Evolutionary conservation across 2,113 vertebrate genomes (phyloP).

Genomic region (Diadophis punctatus): DNA sequence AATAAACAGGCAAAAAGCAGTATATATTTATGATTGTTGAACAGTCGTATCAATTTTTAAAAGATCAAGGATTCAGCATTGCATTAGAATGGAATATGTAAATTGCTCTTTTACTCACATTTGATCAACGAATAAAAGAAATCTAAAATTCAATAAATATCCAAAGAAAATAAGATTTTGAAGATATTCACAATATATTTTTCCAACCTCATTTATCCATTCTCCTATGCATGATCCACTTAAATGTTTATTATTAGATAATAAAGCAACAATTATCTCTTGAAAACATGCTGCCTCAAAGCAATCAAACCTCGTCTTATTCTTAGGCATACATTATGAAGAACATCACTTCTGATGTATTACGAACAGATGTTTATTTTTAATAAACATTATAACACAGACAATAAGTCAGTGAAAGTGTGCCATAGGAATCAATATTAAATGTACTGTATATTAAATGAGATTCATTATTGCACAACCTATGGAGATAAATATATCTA

Average conservation of each 20-base stretch:
- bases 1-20: not conserved
- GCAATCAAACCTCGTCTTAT: not conserved
- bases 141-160: not conserved
- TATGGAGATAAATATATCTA: not conserved
- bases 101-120: not conserved
- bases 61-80: not conserved
- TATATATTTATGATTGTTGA: not conserved
- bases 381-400: not conserved
- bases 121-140: not conserved
- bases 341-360: not conserved
- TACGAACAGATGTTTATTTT: not conserved
- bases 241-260: not conserved
- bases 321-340: not conserved
- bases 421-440: not conserved
- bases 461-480: not conserved
- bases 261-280: not conserved
- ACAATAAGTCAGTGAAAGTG: not conserved
- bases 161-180: not conserved
- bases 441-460: not conserved
- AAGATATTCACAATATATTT: not conserved
- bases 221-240: no score
- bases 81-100: not conserved
- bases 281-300: not conserved
- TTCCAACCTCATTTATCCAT: not conserved
- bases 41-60: not conserved